A percentile compares a stretch with the other conserved stretches of the same genome.
Evolutionary conservation across 2,888 invertebrate genomes (phyloP).

Genomic region (Hirtodrosophila confusa): DNA sequence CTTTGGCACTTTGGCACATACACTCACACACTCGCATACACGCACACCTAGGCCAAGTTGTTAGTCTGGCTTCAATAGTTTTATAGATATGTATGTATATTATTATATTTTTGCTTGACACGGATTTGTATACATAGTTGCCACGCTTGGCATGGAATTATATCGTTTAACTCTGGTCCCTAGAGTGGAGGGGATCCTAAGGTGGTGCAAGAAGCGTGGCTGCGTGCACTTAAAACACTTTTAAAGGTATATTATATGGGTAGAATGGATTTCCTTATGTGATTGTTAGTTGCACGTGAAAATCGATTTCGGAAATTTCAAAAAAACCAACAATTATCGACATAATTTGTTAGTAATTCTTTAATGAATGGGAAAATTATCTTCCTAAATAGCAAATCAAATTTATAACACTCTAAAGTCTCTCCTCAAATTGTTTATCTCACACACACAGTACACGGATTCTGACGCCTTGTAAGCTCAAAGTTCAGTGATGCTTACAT

Average conservation of each 20-base stretch:
- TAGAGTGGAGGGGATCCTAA: not conserved
- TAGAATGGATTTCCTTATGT: not conserved
- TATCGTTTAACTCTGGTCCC: constrained; percentile 35
- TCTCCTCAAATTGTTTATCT: too few relatives aligned
- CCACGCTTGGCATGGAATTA: constrained; percentile 46
- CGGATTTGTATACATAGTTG: constrained; percentile 62
- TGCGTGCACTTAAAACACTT: constrained; percentile 59
- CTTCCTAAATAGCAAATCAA: too few relatives aligned
- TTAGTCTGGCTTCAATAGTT: constrained; percentile 42
- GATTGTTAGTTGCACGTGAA: not conserved
- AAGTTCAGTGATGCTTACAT: too few relatives aligned
- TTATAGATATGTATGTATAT: constrained; percentile 43
- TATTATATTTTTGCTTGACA: constrained; percentile 67
- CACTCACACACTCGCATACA: not conserved
- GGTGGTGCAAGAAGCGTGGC: constrained; percentile 41
- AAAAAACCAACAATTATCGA: not conserved
- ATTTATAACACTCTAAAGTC: too few relatives aligned
- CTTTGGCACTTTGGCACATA: constrained; percentile 50
- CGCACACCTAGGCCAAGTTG: too few relatives aligned
- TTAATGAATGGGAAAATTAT: too few relatives aligned
- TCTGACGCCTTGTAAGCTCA: too few relatives aligned
- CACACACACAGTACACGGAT: too few relatives aligned
- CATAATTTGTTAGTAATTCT: too few relatives aligned
- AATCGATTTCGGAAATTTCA: constrained; percentile 16
- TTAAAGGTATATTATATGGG: constrained; percentile 24